Percentiles rank a stretch among this genome's conserved stretches.
These are phyloP conservation scores for Camarhynchus parvulus DNA, from an alignment of 2,113 vertebrate genomes.

Conservation along the genomic window DNA sequence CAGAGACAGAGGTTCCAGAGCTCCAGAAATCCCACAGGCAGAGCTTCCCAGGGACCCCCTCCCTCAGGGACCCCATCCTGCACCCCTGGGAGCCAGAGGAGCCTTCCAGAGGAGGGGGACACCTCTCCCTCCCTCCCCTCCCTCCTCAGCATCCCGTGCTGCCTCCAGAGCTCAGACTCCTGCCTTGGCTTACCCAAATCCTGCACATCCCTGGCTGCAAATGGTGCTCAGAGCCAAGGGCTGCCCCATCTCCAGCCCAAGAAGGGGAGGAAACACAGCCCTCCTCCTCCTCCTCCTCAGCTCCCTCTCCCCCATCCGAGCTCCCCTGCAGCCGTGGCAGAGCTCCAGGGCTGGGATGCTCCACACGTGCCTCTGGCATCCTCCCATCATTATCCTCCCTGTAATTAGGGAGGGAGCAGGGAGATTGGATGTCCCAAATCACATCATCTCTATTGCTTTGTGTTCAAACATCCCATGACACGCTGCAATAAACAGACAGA, in stretches of 20 bases:
- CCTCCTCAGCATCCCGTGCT: not conserved
- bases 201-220: not conserved
- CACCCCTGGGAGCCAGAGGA: not conserved
- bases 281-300: not conserved
- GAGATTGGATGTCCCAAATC: slow-evolving; percentile 53
- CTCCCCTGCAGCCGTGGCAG: not conserved
- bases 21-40: not conserved
- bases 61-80: not conserved
- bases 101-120: not conserved
- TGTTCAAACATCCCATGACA: slow-evolving; percentile 33
- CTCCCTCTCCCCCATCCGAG: not conserved
- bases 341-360: slow-evolving; percentile 22
- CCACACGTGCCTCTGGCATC: slow-evolving; percentile 67
- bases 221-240: rapidly evolving
- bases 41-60: not conserved
- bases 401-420: slow-evolving; percentile 8
- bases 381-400: not conserved
- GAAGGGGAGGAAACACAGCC: not conserved
- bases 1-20: not conserved
- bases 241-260: not conserved
- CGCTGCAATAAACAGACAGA: slow-evolving; percentile 44
- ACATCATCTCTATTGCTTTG: slow-evolving; percentile 37
- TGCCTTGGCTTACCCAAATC: rapidly evolving
- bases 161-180: not conserved
- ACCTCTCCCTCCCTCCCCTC: not conserved